A percentile compares a stretch with the other conserved stretches of the same genome.
Evolutionary conservation across 2,113 vertebrate genomes (phyloP).

Genomic region (Pristiophorus japonicus): DNA sequence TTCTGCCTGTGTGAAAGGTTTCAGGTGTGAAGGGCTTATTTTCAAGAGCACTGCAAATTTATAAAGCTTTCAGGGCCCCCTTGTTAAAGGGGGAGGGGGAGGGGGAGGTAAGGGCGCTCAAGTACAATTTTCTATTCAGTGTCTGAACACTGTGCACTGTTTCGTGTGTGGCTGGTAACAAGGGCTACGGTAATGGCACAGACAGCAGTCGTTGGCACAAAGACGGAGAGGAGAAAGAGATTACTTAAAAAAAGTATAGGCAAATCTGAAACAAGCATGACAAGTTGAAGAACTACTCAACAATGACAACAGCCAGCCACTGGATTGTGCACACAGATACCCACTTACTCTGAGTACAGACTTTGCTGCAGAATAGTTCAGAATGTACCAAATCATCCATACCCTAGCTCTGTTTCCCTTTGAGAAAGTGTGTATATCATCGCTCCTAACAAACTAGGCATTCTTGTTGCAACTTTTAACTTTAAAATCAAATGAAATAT

Average conservation of each 20-base stretch:
- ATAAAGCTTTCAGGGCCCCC: conserved; percentile 91
- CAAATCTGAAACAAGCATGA: conserved; percentile 30
- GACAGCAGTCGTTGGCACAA: conserved; percentile 84
- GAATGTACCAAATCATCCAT: neutral
- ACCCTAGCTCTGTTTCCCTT: neutral
- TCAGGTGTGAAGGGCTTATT: conserved; percentile 99
- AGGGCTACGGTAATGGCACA: conserved; percentile 76
- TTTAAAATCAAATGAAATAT: neutral
- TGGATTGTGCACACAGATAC: neutral
- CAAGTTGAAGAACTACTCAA: conserved; percentile 32
- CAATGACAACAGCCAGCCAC: conserved; percentile 30
- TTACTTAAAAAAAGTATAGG: conserved; percentile 35
- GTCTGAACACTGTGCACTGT: conserved; percentile 79
- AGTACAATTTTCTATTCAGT: conserved; percentile 98
- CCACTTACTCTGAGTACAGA: neutral
- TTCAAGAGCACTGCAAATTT: conserved; percentile 97
- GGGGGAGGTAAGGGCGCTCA: conserved; percentile 87
- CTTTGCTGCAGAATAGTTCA: neutral
- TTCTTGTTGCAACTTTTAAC: neutral
- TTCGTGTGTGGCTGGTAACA: conserved; percentile 71
- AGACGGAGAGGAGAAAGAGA: conserved; percentile 75
- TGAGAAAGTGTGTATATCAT: neutral
- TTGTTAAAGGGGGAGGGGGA: conserved; percentile 69
- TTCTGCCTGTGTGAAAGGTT: conserved; percentile 86
- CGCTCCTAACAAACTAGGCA: neutral